Percentiles rank a stretch among this genome's conserved stretches.
Evolutionary conservation across 1,140 invertebrate species (phyloP).

Genomic region (Magallana gigas): DNA sequence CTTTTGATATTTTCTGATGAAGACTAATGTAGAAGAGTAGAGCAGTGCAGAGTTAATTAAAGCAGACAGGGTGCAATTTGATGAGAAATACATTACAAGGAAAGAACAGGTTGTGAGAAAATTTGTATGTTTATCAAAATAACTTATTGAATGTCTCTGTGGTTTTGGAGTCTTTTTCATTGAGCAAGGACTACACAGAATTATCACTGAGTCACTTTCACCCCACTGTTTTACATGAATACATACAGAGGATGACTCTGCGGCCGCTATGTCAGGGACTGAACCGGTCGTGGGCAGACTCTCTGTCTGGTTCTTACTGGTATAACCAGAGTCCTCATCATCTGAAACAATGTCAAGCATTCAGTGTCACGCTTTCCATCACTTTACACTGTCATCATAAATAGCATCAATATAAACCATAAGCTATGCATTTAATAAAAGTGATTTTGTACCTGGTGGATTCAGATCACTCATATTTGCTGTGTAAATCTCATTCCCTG

Average conservation of each 20-base stretch:
- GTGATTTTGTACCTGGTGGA: neutral
- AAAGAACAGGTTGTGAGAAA: too few relatives aligned
- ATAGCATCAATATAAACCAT: too few relatives aligned
- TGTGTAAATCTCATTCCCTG: neutral
- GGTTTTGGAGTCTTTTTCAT: too few relatives aligned
- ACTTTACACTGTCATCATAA: too few relatives aligned
- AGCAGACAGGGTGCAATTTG: too few relatives aligned
- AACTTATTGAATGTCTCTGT: too few relatives aligned
- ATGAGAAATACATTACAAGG: too few relatives aligned
- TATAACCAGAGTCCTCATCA: slow-evolving; percentile 19
- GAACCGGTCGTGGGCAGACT: neutral
- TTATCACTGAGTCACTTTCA: too few relatives aligned
- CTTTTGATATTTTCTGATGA: neutral
- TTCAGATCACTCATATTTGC: neutral
- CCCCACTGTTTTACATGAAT: neutral
- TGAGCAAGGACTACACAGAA: too few relatives aligned
- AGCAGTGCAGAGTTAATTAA: neutral
- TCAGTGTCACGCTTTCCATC: too few relatives aligned
- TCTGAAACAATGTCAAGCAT: neutral
- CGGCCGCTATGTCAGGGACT: neutral
- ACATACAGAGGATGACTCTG: neutral
- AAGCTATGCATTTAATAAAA: too few relatives aligned
- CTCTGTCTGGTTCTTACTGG: slow-evolving; percentile 15
- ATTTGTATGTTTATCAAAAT: too few relatives aligned
- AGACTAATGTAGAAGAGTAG: neutral